Evolutionary conservation across 2,113 vertebrate genomes (phyloP).

Genomic region (Lethenteron reissneri): DNA sequence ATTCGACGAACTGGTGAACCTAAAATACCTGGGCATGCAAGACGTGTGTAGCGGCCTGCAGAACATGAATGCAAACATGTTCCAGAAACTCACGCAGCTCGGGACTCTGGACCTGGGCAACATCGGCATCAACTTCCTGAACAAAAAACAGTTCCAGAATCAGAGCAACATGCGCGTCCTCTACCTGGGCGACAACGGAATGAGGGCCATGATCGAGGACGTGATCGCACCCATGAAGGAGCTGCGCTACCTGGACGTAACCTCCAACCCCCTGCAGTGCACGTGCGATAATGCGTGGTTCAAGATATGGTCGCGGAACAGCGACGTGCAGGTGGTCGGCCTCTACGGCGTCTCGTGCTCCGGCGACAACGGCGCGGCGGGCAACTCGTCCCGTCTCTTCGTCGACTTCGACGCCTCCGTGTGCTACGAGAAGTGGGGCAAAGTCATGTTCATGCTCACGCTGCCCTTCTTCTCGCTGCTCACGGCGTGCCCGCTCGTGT

Average conservation of each 20-base stretch:
- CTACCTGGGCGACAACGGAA: conserved; percentile 33
- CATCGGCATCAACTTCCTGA: conserved; percentile 26
- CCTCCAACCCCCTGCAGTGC: conserved; percentile 37
- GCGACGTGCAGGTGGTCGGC: conserved; percentile 31
- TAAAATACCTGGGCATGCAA: conserved; percentile 26
- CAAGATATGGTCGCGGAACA: conserved; percentile 14
- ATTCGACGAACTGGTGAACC: conserved; percentile 34
- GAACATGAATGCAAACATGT: conserved; percentile 29
- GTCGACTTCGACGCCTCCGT: conserved; percentile 1
- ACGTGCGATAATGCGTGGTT: conserved; percentile 23
- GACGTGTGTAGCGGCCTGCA: conserved; percentile 23
- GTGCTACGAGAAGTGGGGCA: background rate
- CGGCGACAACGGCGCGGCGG: too few relatives aligned
- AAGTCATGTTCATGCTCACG: conserved; percentile 5
- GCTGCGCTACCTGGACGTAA: conserved; percentile 40
- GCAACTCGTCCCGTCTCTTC: background rate
- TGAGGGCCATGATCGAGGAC: conserved; percentile 21
- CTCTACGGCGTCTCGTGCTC: conserved; percentile 22
- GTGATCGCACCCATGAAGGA: conserved; percentile 20
- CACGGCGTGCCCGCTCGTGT: conserved; percentile 22
- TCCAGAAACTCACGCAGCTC: conserved; percentile 35
- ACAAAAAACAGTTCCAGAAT: conserved; percentile 34
- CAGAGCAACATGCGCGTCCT: conserved; percentile 25
- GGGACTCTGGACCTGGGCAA: conserved; percentile 31
- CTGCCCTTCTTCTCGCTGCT: conserved; percentile 27